Conservation (phyloP, 2,888 invertebrate genomes). For the Acanthosoma haemorrhoidale region DNA sequence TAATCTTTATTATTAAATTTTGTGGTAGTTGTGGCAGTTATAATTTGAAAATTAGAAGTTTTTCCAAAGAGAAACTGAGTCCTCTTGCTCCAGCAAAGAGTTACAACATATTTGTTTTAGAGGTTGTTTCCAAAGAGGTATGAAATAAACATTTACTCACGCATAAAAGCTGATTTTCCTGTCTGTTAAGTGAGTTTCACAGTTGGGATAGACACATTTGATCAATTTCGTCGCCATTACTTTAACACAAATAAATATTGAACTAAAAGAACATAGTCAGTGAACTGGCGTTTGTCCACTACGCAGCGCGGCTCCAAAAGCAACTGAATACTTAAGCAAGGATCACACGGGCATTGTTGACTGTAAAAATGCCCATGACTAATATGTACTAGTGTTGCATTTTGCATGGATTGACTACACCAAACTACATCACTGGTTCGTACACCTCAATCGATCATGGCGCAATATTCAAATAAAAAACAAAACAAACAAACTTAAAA, state of each 20-base stretch:
- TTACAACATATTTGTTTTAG: neutral
- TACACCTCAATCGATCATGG: too few species aligned
- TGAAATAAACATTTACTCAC: constrained; percentile 16
- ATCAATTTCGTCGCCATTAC: constrained; percentile 2
- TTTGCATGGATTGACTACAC: too few species aligned
- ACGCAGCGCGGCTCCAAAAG: constrained; percentile 1
- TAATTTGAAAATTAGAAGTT: neutral
- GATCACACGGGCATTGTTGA: too few species aligned
- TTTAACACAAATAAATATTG: neutral
- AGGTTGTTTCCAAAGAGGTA: constrained; percentile 24
- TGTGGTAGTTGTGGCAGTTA: neutral
- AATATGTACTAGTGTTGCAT: too few species aligned
- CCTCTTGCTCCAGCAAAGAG: constrained; percentile 3
- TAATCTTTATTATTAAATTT: neutral
- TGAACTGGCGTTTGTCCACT: neutral
- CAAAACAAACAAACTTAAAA: too few species aligned
- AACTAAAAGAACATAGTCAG: neutral
- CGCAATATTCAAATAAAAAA: too few species aligned
- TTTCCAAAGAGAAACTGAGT: constrained; percentile 22
- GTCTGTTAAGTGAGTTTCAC: neutral
- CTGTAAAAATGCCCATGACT: too few species aligned
- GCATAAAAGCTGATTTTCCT: neutral
- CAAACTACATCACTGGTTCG: too few species aligned
- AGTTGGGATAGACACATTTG: constrained; percentile 17
- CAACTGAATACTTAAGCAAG: neutral